These are phyloP conservation scores for Sinocyclocheilus maitianheensis DNA, from an alignment of 2,113 vertebrate genomes.

Conservation along the genomic window DNA sequence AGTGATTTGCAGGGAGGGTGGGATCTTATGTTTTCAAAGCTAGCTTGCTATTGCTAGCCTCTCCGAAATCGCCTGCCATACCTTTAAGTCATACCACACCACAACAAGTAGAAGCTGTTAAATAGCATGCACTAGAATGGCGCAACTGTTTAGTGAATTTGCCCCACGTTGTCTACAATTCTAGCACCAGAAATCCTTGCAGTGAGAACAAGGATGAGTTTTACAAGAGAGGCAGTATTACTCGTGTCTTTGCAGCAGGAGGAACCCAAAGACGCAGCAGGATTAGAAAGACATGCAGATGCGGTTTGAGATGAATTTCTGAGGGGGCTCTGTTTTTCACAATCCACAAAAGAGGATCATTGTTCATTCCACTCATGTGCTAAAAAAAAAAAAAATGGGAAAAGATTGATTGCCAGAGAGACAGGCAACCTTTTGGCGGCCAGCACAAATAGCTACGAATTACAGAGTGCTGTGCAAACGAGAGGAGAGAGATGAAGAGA, in stretches of 20 bases:
- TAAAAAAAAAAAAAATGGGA: conserved; percentile 27
- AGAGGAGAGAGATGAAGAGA: conserved; percentile 33
- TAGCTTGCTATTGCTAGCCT: no score
- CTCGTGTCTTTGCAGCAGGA: neutral
- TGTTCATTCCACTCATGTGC: conserved; percentile 34
- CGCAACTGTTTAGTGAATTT: conserved; percentile 9
- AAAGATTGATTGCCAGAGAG: conserved; percentile 42
- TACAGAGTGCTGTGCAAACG: conserved; percentile 44
- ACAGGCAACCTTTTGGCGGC: conserved; percentile 38
- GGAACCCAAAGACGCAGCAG: neutral
- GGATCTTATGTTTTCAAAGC: no score
- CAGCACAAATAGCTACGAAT: conserved; percentile 43
- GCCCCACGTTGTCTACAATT: neutral
- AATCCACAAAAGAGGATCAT: neutral
- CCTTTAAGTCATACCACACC: no score
- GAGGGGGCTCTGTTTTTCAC: neutral
- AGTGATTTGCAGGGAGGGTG: no score
- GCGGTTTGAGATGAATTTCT: conserved; percentile 15
- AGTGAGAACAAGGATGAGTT: conserved; percentile 6
- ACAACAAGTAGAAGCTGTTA: neutral
- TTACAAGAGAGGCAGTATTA: conserved; percentile 10
- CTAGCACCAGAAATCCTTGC: neutral
- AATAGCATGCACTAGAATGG: neutral
- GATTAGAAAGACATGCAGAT: conserved; percentile 16
- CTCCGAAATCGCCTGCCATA: no score